A percentile compares a stretch with the other conserved stretches of the same genome.
These are phyloP conservation scores for Notothenia coriiceps DNA, from an alignment of 2,113 vertebrate species.

Conservation along the genomic window DNA sequence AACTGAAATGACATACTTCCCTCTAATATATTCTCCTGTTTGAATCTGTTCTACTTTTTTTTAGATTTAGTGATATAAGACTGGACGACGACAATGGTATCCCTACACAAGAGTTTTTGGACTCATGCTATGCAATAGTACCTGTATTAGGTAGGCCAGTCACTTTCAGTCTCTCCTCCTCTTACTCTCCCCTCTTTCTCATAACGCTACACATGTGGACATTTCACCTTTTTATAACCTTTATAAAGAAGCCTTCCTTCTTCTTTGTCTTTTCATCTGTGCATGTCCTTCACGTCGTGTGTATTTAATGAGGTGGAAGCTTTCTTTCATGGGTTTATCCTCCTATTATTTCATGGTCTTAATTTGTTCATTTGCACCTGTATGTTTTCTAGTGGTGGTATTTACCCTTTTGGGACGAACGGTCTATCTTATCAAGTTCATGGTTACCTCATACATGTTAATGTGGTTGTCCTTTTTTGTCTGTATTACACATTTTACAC, in stretches of 20 bases:
- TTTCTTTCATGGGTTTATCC: slow-evolving; percentile 21
- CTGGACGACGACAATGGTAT: slow-evolving; percentile 94
- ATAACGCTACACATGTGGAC: slow-evolving; percentile 30
- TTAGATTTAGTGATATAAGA: slow-evolving; percentile 97
- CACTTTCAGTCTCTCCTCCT: slow-evolving; percentile 63
- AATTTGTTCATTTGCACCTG: slow-evolving; percentile 28
- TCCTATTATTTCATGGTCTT: slow-evolving; percentile 4
- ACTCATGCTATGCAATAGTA: slow-evolving; percentile 97
- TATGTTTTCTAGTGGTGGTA: slow-evolving; percentile 19
- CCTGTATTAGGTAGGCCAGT: slow-evolving; percentile 93
- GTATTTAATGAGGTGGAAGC: not conserved
- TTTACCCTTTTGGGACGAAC: not conserved
- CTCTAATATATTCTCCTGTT: slow-evolving; percentile 74
- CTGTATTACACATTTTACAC: not conserved
- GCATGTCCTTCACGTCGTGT: slow-evolving; percentile 33
- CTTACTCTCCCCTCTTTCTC: slow-evolving; percentile 30
- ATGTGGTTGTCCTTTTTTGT: not conserved
- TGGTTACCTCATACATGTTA: not conserved
- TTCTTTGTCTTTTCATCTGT: slow-evolving; percentile 6
- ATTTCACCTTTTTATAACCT: slow-evolving; percentile 30
- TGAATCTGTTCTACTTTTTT: slow-evolving; percentile 80
- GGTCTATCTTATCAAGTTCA: slow-evolving; percentile 5
- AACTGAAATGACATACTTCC: slow-evolving; percentile 42
- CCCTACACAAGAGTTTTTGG: slow-evolving; percentile 95
- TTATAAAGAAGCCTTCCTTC: not conserved